These are phyloP conservation scores for Hydrozoanthus gracilis DNA, from an alignment of 92 coral and sea anemone genomes.

Conservation along the genomic window DNA sequence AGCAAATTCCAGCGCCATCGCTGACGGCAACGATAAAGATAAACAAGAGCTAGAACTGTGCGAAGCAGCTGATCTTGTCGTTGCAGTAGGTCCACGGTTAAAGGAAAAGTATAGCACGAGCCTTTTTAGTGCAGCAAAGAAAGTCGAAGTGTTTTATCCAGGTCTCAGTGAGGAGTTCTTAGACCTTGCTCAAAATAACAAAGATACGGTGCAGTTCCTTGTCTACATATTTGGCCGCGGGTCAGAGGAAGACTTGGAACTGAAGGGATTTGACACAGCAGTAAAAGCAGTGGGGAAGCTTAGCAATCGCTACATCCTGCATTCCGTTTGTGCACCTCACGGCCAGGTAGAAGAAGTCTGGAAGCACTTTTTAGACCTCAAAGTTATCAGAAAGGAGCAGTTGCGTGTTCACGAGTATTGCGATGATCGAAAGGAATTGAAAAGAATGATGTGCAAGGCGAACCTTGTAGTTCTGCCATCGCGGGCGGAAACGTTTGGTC, in stretches of 20 bases:
- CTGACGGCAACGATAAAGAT: constrained; percentile 31
- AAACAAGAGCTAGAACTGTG: constrained; percentile 8
- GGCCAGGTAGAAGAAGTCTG: background rate
- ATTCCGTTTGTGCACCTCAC: background rate
- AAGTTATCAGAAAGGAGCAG: background rate
- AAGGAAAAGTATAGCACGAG: constrained; percentile 13
- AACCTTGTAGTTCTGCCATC: constrained; percentile 4
- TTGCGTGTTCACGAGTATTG: background rate
- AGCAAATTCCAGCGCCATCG: background rate
- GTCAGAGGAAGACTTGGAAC: constrained; percentile 13
- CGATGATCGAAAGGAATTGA: background rate
- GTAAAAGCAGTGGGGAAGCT: constrained; percentile 38
- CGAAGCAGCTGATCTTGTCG: constrained; percentile 18
- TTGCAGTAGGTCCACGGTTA: constrained; percentile 42
- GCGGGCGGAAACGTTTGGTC: constrained; percentile 6
- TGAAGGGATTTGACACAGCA: constrained; percentile 39
- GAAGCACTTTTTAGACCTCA: background rate
- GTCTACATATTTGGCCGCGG: constrained; percentile 40
- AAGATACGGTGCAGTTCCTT: background rate
- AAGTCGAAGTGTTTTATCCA: constrained; percentile 34
- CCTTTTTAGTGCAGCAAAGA: background rate
- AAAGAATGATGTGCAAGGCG: background rate
- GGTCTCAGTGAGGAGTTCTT: constrained; percentile 30
- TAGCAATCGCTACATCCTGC: background rate
- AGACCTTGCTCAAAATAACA: background rate